These are phyloP conservation scores for Drosophila bocki DNA, from an alignment of 1,140 invertebrate genomes.

Conservation along the genomic window DNA sequence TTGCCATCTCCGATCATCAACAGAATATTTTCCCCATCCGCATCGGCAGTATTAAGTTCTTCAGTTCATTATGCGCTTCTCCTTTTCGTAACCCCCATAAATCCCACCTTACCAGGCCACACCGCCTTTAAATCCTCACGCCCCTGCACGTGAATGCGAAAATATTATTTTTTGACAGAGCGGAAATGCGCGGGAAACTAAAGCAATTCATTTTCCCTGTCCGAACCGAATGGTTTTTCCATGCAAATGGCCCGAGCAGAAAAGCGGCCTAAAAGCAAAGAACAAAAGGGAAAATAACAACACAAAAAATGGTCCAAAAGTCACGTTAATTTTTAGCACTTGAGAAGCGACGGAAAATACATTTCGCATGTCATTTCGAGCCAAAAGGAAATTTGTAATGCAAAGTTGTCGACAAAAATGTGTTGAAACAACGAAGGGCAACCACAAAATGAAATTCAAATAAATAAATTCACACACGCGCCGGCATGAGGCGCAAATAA, in stretches of 20 bases:
- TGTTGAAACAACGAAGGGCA: constrained; percentile 59
- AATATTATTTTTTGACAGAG: constrained; percentile 25
- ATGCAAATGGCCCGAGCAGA: constrained; percentile 59
- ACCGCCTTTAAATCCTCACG: constrained; percentile 3
- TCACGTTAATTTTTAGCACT: constrained; percentile 76
- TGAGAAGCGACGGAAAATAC: constrained; percentile 33
- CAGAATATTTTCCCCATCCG: background rate
- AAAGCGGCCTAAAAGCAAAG: constrained; percentile 4
- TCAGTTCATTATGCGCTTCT: constrained; percentile 22
- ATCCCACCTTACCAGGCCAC: constrained; percentile 12
- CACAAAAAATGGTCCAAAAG: constrained; percentile 32
- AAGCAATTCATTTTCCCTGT: constrained; percentile 49
- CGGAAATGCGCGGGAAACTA: constrained; percentile 26
- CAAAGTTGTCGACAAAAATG: constrained; percentile 68
- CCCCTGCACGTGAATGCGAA: constrained; percentile 27
- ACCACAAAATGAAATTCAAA: constrained; percentile 80
- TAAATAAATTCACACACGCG: constrained; percentile 75
- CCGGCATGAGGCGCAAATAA: constrained; percentile 33
- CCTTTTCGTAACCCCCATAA: constrained; percentile 15
- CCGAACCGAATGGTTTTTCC: constrained; percentile 55
- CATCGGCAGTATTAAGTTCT: constrained; percentile 8
- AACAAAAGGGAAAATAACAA: constrained; percentile 7
- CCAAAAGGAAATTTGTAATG: constrained; percentile 70
- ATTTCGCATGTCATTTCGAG: constrained; percentile 70
- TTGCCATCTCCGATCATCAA: background rate